These are phyloP conservation scores for Falco biarmicus DNA, from an alignment of 2,797 vertebrate genomes.

Conservation along the genomic window DNA sequence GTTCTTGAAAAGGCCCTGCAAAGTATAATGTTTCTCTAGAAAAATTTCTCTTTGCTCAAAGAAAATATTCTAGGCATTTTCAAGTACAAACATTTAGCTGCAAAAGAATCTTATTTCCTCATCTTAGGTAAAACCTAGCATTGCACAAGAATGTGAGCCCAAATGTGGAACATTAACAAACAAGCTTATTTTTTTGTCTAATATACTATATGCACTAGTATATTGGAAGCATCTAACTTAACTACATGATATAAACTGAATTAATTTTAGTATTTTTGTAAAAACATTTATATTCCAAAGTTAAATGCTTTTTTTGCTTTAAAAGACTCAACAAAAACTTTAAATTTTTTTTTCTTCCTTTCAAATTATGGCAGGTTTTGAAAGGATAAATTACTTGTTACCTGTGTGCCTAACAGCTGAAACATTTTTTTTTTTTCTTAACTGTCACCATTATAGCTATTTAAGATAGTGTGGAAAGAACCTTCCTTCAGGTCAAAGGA, in stretches of 20 bases:
- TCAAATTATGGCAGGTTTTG: neutral
- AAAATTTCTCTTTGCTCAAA: neutral
- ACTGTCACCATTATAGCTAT: too few relatives aligned
- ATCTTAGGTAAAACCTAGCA: neutral
- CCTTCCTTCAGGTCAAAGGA: neutral
- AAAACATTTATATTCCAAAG: neutral
- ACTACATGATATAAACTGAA: neutral
- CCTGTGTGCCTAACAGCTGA: too few relatives aligned
- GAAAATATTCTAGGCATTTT: neutral
- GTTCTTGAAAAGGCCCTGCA: neutral
- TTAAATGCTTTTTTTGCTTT: neutral
- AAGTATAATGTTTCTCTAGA: neutral
- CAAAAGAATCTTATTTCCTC: too few relatives aligned
- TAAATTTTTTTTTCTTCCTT: neutral
- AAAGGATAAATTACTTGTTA: neutral
- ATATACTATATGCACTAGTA: neutral
- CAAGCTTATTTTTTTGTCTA: neutral
- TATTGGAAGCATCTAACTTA: neutral
- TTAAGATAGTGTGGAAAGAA: neutral
- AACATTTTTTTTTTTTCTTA: neutral
- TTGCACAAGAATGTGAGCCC: neutral
- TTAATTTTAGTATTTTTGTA: neutral
- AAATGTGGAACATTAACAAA: neutral
- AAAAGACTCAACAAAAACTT: neutral
- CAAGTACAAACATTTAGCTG: neutral